Base-by-base conservation (phyloP, 2,888 invertebrate genomes). In the Nyleta sp. region DNA sequence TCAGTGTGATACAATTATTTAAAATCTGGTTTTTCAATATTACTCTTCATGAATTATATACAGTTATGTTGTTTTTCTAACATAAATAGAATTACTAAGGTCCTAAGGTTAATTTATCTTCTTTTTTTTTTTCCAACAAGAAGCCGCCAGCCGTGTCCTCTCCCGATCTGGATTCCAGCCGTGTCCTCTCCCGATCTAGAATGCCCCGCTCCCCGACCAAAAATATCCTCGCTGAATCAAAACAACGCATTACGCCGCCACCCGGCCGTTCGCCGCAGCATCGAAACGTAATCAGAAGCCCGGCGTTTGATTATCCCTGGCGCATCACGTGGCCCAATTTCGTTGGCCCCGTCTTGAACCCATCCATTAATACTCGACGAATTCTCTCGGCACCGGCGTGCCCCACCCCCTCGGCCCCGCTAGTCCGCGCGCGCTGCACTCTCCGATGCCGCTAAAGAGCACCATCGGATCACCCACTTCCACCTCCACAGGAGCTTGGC, bases 301-400 rank as follows among this genome's bases (percentile, higher is more conserved):
- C 33, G 2, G 17, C 55, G 35, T 55, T 50, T 57, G 53, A 72
- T 72, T 72, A 62, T 72, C 64, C 57, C 62, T 18, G 57, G 40
- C 48, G 48, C 55, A 73, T 65, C 57, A 50, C 42, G 64, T 65
- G 65, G 40, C 73, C 73, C 57, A 73, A 73, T 65, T 73, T 53
- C 20, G 35, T 35, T n/a, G n/a, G n/a, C n/a, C 42, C 15, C 22
- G 55, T 71, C 62, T 71, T 71, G 33, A 60, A 70, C 52, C 52
- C 60, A 24, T 70, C 70, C 60, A 70, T 70, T 70, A 70, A 70
- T 70, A 35, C 52, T 60, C 22, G 20, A 20, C 44, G 24, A 59
- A 60, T 57, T 57, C 57, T 70, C 60, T 22, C 22, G 44, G 24
- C 50, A 52, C 59, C 38, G 40, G 50, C 8, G 10, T 8, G 11